phyloP scores from a whole-genome alignment of 1,140 invertebrate genomes.

The Leptonema lineaticorne region DNA sequence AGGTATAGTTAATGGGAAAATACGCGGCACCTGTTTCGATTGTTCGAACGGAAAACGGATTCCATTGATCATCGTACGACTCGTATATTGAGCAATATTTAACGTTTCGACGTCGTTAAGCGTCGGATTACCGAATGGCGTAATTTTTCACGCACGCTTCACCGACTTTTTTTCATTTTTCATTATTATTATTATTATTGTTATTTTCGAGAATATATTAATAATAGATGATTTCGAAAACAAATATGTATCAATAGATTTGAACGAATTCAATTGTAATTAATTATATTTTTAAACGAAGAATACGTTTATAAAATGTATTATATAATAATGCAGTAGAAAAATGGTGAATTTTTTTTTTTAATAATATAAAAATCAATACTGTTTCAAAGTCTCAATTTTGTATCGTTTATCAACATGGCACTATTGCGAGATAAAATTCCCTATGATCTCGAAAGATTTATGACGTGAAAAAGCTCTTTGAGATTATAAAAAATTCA shows the following conservation, averaged over 20 bases:
- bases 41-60: neutral
- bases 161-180: too few relatives aligned
- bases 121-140: neutral
- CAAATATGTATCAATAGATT: too few relatives aligned
- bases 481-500: slow-evolving; percentile 1
- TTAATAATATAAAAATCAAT: slow-evolving; percentile 14
- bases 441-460: neutral
- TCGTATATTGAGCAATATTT: neutral
- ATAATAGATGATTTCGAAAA: too few relatives aligned
- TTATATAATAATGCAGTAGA: too few relatives aligned
- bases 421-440: neutral
- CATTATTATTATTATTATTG: too few relatives aligned
- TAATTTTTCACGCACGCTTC: too few relatives aligned
- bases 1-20: neutral
- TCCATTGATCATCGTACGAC: neutral
- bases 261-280: too few relatives aligned
- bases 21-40: neutral
- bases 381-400: neutral
- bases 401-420: neutral
- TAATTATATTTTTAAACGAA: too few relatives aligned
- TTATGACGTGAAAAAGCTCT: neutral
- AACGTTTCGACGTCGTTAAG: neutral
- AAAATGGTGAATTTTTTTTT: too few relatives aligned
- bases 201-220: too few relatives aligned
- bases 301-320: too few relatives aligned